Base-by-base conservation (phyloP, 2,888 invertebrate species). In the Chironomus tentans region DNA sequence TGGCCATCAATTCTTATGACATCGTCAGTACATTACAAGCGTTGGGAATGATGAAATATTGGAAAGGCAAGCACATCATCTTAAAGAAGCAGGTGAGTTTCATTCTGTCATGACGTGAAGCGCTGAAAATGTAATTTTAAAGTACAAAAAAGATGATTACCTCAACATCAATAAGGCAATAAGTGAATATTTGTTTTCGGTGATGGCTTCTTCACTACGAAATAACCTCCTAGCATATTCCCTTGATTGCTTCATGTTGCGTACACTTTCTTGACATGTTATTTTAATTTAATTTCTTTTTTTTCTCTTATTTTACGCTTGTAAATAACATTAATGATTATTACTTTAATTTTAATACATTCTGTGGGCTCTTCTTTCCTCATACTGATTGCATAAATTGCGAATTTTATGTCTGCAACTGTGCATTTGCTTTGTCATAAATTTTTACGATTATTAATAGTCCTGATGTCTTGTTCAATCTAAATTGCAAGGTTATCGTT, bases 21-120 rank as follows among this genome's bases (percentile, higher is more conserved):
- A 97, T 99, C 78, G 96, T 98, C 24, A 97, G 97, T 78, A 99
- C 99, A 3, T 86, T 99, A 62, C 97, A 98, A 81, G 95, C 96
- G 18, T 87, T 98, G 78, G 97, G 97, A 6, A 94, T 98, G 89
- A 93, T 98, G 91, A 98, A 98, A 85, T 98, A 98, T 83, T 98
- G 98, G 97, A 98, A 98, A 85, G 97, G 97, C 77, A 96, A 97
- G 83, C 98, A 98, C 85, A 93, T 98, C 80, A 95, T 98, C 72
- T 87, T 98, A 75, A 97, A 95, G 83, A 94, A 95, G 85, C 93
- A 94, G 90, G 94, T 93, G 80, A 82, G 85, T 79, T 65, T 65
- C 12, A 65, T 65, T 65, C 18, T 65, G 12, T 65, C 12, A 4
- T 24, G 65, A 24, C 50, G 2, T 50, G 5, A 13, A 65, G 24